Evolutionary conservation across 2,113 vertebrate species (phyloP).

Genomic region (Cichladusa arquata): DNA sequence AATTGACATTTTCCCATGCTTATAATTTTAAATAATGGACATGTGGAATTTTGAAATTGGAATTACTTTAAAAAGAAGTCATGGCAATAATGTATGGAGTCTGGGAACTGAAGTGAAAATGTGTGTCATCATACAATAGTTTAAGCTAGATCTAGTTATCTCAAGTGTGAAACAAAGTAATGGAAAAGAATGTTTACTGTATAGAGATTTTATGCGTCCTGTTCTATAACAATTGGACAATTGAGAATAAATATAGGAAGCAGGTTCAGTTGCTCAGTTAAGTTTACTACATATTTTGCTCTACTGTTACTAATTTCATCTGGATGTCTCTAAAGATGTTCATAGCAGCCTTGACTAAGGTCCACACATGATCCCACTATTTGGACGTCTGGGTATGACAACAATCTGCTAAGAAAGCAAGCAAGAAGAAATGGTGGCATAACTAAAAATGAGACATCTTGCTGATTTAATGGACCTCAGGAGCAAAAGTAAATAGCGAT

Average conservation of each 20-base stretch:
- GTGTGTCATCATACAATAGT: background rate
- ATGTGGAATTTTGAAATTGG: background rate
- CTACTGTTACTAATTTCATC: background rate
- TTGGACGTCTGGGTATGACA: background rate
- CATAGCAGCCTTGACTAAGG: background rate
- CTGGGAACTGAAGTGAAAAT: background rate
- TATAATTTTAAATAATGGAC: background rate
- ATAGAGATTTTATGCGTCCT: background rate
- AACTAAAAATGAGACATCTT: background rate
- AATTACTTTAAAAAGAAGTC: background rate
- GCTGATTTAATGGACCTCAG: background rate
- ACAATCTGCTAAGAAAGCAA: background rate
- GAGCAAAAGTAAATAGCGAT: background rate
- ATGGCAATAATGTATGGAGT: background rate
- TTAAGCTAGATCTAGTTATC: background rate
- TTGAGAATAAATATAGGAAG: background rate
- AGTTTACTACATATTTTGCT: background rate
- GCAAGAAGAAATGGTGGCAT: background rate
- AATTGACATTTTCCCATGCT: background rate
- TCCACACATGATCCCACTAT: rapidly evolving
- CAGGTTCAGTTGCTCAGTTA: background rate
- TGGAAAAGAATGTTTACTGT: background rate
- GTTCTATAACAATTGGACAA: background rate
- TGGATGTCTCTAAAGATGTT: background rate
- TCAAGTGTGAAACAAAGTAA: background rate